These are phyloP conservation scores for Papilio aristodemus DNA, from an alignment of 1,140 invertebrate species.

Conservation along the genomic window DNA sequence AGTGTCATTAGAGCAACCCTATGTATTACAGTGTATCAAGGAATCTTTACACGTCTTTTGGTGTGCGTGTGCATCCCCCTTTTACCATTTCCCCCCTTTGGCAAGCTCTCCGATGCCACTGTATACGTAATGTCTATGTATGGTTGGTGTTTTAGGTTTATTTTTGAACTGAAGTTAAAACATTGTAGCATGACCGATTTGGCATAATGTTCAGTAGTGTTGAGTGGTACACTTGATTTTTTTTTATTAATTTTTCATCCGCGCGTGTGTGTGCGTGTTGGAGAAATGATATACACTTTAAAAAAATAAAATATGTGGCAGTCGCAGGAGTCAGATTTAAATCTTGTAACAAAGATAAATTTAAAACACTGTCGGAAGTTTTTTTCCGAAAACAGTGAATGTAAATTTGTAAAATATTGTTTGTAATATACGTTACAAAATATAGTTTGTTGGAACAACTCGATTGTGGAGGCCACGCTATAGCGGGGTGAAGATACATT, in stretches of 20 bases:
- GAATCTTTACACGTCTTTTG: background rate
- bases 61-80: slow-evolving; percentile 11
- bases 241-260: slow-evolving; percentile 29
- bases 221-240: slow-evolving; percentile 38
- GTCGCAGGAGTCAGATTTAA: slow-evolving; percentile 2
- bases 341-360: slow-evolving; percentile 23
- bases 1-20: slow-evolving; percentile 14
- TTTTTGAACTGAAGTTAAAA: slow-evolving; percentile 44
- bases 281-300: background rate
- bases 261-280: background rate
- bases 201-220: slow-evolving; percentile 42
- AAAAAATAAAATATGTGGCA: slow-evolving; percentile 25
- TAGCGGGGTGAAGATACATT: too few species aligned
- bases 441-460: too few species aligned
- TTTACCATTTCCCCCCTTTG: slow-evolving; percentile 38
- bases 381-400: background rate
- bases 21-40: background rate
- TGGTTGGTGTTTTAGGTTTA: slow-evolving; percentile 33
- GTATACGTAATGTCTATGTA: slow-evolving; percentile 36
- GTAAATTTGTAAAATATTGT: too few species aligned
- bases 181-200: slow-evolving; percentile 52
- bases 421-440: too few species aligned
- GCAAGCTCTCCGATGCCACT: slow-evolving; percentile 44
- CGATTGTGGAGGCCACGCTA: too few species aligned
- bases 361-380: background rate